Evolutionary conservation across 2,797 vertebrate genomes (phyloP).

Genomic region (Tolypeutes matacus): DNA sequence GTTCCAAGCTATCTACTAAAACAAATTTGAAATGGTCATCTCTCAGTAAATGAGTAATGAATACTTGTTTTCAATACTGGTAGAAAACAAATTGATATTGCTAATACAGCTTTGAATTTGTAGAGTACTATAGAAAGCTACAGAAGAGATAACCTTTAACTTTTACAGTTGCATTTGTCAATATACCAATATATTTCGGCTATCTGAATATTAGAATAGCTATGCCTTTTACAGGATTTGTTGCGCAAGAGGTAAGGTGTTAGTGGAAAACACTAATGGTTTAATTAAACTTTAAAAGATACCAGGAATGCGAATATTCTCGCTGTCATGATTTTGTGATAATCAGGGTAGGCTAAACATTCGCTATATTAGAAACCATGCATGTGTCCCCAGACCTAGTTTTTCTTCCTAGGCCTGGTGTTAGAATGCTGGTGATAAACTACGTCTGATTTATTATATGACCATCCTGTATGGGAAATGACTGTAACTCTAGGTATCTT

Average conservation of each 20-base stretch:
- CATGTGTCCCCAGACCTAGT: no score
- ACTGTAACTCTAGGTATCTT: no score
- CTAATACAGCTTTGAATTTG: neutral
- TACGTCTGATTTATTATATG: no score
- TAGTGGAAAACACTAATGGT: conserved; percentile 7
- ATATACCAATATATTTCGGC: neutral
- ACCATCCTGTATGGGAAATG: no score
- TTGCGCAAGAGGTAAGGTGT: conserved; percentile 31
- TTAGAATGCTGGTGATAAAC: no score
- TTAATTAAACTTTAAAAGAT: conserved; percentile 30
- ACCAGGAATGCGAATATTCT: neutral
- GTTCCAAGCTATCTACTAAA: neutral
- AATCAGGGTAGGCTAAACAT: no score
- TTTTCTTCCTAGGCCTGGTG: no score
- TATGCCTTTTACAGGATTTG: neutral
- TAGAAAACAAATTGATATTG: conserved; percentile 24
- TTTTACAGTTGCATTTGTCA: neutral
- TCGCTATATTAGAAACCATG: no score
- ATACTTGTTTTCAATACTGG: neutral
- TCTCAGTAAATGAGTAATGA: neutral
- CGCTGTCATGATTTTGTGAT: no score
- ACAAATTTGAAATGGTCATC: conserved; percentile 36
- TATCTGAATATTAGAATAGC: neutral
- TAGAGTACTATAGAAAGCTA: neutral
- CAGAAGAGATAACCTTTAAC: conserved; percentile 16